Percentiles rank a stretch among this genome's conserved stretches.
phyloP scores from a whole-genome alignment of 1,140 invertebrate species.

The Chrysomallon squamiferum region DNA sequence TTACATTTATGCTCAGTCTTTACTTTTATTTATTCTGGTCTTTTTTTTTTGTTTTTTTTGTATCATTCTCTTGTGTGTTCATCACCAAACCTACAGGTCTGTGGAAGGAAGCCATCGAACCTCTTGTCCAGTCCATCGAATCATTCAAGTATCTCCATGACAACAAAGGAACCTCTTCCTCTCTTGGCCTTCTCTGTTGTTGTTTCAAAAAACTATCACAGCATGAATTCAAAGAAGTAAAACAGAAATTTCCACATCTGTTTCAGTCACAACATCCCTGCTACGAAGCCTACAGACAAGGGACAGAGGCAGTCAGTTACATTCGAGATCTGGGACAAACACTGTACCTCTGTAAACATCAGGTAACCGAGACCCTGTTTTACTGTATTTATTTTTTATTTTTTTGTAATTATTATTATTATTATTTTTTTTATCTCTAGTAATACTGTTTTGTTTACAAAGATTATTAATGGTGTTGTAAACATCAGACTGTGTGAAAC shows the following conservation, averaged over 20 bases:
- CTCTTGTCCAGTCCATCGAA: slow-evolving; percentile 18
- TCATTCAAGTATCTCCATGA: slow-evolving; percentile 13
- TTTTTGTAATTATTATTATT: too few species aligned
- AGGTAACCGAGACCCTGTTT: slow-evolving; percentile 4
- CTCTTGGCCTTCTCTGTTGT: slow-evolving; percentile 13
- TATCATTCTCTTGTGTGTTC: too few species aligned
- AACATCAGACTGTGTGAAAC: too few species aligned
- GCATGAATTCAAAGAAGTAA: slow-evolving; percentile 14
- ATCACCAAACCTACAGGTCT: too few species aligned
- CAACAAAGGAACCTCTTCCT: slow-evolving; percentile 15
- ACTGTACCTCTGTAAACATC: slow-evolving; percentile 12
- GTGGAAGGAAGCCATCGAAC: slow-evolving; percentile 24
- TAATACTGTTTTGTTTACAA: too few species aligned
- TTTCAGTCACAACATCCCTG: slow-evolving; percentile 14
- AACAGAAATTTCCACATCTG: background rate
- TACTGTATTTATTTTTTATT: too few species aligned
- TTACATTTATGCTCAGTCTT: too few species aligned
- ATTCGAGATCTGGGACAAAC: slow-evolving; percentile 11
- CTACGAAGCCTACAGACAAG: slow-evolving; percentile 17
- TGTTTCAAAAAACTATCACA: slow-evolving; percentile 15
- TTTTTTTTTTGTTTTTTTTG: too few species aligned
- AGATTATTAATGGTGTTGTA: too few species aligned
- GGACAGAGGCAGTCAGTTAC: slow-evolving; percentile 1
- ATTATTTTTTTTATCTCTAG: too few species aligned
- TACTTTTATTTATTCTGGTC: too few species aligned